phyloP scores from a whole-genome alignment of 2,888 invertebrate genomes.

The Stenchaetothrips biformis region DNA sequence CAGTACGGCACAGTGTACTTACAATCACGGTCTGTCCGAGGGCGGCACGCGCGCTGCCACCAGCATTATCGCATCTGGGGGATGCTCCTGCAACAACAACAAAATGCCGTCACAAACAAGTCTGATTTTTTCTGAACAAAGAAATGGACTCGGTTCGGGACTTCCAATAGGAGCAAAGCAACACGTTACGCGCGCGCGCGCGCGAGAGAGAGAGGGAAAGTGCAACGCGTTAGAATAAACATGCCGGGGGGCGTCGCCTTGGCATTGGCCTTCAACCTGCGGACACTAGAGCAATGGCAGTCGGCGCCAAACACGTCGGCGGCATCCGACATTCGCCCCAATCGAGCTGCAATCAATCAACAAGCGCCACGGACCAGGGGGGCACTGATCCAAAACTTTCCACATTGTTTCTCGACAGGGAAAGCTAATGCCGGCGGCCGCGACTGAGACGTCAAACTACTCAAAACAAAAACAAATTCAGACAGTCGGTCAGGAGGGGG shows the following conservation, averaged over 20 bases:
- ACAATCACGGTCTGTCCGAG: constrained; percentile 1
- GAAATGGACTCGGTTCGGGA: no score
- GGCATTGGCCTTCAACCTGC: neutral
- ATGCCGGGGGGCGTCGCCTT: neutral
- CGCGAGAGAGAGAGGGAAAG: neutral
- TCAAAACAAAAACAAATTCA: constrained; percentile 1
- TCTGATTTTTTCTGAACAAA: no score
- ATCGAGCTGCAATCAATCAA: neutral
- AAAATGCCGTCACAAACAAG: no score
- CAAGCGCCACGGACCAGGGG: neutral
- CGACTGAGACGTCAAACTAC: neutral
- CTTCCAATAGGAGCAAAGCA: neutral
- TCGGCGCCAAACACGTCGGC: no score
- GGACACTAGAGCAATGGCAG: no score
- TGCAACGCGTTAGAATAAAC: neutral
- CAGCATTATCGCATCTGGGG: constrained; percentile 4
- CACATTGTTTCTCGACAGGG: neutral
- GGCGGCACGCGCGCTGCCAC: neutral
- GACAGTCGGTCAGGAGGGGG: no score
- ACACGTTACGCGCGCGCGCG: neutral
- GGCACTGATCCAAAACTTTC: no score
- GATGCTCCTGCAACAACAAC: neutral
- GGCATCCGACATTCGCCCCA: no score
- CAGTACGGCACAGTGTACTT: neutral
- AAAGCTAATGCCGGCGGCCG: neutral